Percentiles rank a stretch among this genome's conserved stretches.
Evolutionary conservation across 2,113 vertebrate species (phyloP).

Genomic region (Tangachromis dhanisi): DNA sequence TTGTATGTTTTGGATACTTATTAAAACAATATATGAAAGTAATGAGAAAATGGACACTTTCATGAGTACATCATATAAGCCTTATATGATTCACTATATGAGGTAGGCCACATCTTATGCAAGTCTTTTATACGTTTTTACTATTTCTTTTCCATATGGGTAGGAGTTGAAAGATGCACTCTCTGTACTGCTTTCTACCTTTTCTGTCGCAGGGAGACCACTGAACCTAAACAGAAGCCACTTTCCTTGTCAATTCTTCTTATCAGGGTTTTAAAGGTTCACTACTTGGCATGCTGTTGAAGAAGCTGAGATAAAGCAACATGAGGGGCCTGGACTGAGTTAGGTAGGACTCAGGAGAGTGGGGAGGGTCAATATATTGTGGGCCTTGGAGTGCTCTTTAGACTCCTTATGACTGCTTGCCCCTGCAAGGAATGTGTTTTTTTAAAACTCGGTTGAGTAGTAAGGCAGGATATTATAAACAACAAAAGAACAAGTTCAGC

Average conservation of each 20-base stretch:
- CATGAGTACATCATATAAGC: neutral
- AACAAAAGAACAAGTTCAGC: conserved; percentile 54
- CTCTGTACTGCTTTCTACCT: neutral
- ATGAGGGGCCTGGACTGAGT: neutral
- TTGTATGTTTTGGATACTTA: neutral
- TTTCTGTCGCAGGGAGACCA: neutral
- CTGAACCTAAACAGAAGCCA: neutral
- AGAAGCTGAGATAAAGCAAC: conserved; percentile 39
- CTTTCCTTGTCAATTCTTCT: neutral
- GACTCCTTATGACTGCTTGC: conserved; percentile 46
- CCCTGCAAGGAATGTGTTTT: conserved; percentile 50
- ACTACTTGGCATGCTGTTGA: neutral
- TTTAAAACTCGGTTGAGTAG: conserved; percentile 50
- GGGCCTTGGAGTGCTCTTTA: conserved; percentile 51
- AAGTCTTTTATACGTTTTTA: neutral
- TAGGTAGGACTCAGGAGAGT: neutral
- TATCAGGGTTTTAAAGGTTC: conserved; percentile 6
- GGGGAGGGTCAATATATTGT: conserved; percentile 1
- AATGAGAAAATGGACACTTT: neutral
- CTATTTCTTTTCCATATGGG: neutral
- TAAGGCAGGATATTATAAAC: conserved; percentile 43
- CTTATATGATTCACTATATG: too few species aligned
- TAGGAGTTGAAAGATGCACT: neutral
- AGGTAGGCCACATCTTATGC: too few species aligned
- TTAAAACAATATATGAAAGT: neutral